Percentiles rank a stretch among this genome's conserved stretches.
Evolutionary conservation across 1,140 invertebrate genomes (phyloP).

Genomic region (Batillaria attramentaria): DNA sequence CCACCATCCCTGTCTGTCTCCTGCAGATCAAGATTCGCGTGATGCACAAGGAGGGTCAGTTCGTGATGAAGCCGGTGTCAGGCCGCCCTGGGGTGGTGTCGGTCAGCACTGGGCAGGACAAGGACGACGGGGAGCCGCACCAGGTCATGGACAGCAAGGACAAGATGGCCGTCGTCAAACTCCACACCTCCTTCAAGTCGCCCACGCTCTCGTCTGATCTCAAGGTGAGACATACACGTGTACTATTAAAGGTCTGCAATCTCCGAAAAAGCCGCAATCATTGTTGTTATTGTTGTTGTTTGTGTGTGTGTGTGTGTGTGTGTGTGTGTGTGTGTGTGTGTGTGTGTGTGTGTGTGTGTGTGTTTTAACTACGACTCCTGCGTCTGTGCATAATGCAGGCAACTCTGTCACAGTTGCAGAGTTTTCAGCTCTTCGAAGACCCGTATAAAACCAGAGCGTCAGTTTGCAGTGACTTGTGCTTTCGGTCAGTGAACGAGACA

Average conservation of each 20-base stretch:
- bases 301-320: neutral
- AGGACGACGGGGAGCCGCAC: slow-evolving; percentile 18
- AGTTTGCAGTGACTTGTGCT: too few species aligned
- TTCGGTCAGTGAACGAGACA: too few species aligned
- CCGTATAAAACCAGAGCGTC: too few species aligned
- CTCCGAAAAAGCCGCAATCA: neutral
- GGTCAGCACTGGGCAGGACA: neutral
- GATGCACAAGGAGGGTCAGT: slow-evolving; percentile 25
- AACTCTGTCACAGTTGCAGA: too few species aligned
- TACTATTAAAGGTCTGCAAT: too few species aligned
- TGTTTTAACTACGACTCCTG: neutral
- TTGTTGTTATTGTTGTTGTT: neutral
- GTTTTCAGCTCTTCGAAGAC: too few species aligned
- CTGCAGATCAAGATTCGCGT: slow-evolving; percentile 27
- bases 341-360: slow-evolving; percentile 11
- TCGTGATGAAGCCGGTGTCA: slow-evolving; percentile 30
- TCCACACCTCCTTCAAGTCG: slow-evolving; percentile 27
- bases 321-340: slow-evolving; percentile 10
- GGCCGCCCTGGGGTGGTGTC: slow-evolving; percentile 8
- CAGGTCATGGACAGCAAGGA: slow-evolving; percentile 30
- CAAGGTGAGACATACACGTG: slow-evolving; percentile 3
- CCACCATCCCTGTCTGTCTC: neutral
- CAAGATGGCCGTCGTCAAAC: slow-evolving; percentile 31
- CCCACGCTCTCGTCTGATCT: slow-evolving; percentile 34
- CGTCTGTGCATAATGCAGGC: too few species aligned